These are phyloP conservation scores for Crossocerus cetratus DNA, from an alignment of 2,888 invertebrate genomes.

Conservation along the genomic window DNA sequence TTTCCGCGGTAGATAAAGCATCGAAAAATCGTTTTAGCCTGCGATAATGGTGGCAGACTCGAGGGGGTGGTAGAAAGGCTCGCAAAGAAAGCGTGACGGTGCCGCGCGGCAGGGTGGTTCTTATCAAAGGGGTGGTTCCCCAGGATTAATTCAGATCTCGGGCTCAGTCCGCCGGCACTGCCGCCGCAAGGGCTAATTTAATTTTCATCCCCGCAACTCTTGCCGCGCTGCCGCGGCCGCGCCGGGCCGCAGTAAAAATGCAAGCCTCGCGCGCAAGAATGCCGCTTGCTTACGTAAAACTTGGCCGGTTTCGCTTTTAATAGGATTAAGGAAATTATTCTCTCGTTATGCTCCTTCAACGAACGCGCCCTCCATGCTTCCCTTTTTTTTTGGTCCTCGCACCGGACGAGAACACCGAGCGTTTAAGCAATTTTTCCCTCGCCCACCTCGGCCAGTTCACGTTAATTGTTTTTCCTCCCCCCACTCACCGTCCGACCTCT, in stretches of 20 bases:
- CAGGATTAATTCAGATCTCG: slow-evolving; percentile 49
- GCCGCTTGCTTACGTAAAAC: not conserved
- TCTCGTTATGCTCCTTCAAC: not conserved
- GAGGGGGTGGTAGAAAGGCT: not conserved
- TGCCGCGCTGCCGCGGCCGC: not conserved
- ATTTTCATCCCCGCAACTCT: slow-evolving; percentile 54
- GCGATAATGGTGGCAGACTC: not conserved
- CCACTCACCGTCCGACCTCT: not conserved
- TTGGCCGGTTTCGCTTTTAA: slow-evolving; percentile 12
- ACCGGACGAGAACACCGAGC: not conserved
- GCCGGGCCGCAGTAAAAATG: slow-evolving; percentile 6
- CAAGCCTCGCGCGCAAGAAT: slow-evolving; percentile 15
- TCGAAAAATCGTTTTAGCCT: slow-evolving; percentile 22
- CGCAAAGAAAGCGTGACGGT: slow-evolving; percentile 23
- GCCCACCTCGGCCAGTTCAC: slow-evolving; percentile 11
- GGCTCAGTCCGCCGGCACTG: not conserved
- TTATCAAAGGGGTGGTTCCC: slow-evolving; percentile 43
- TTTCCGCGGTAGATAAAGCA: slow-evolving; percentile 17
- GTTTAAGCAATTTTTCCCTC: slow-evolving; percentile 20
- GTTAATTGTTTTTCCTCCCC: slow-evolving; percentile 12
- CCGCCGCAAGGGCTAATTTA: slow-evolving; percentile 51
- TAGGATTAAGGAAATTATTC: slow-evolving; percentile 24
- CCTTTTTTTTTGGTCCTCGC: not conserved
- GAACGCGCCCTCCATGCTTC: not conserved
- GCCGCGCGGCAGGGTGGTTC: slow-evolving; percentile 18